A percentile compares a stretch with the other conserved stretches of the same genome.
phyloP scores from a whole-genome alignment of 1,140 invertebrate genomes.

The Calycopis cecrops region DNA sequence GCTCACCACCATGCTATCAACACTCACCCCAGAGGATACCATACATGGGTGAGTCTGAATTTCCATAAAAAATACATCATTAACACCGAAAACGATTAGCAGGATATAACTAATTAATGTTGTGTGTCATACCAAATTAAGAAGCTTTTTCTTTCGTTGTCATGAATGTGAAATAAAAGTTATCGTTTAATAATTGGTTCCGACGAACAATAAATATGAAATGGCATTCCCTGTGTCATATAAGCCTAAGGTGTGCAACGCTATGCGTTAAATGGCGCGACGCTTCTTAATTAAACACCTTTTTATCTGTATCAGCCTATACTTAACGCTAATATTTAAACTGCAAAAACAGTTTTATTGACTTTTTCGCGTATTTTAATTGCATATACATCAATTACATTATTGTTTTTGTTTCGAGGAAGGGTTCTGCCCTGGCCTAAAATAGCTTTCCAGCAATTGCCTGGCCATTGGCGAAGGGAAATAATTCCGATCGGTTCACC shows the following conservation, averaged over 20 bases:
- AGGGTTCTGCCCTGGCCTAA: neutral
- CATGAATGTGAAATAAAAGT: neutral
- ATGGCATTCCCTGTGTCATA: neutral
- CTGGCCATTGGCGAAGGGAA: neutral
- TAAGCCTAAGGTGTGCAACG: neutral
- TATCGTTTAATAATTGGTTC: conserved; percentile 2
- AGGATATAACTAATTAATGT: no score
- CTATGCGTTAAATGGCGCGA: neutral
- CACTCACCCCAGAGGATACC: conserved; percentile 81
- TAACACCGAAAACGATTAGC: no score
- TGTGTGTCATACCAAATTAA: no score
- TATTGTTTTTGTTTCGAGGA: neutral
- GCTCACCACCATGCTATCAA: conserved; percentile 80
- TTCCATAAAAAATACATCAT: no score
- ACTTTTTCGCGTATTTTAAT: conserved; percentile 1
- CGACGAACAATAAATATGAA: neutral
- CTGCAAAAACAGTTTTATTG: conserved; percentile 3
- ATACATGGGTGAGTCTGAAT: conserved; percentile 76
- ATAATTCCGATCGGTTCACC: neutral
- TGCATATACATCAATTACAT: neutral
- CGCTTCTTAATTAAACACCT: conserved; percentile 3
- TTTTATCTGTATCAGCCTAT: conserved; percentile 5
- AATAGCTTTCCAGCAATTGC: neutral
- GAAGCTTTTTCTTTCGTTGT: no score
- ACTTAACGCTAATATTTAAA: neutral